These are phyloP conservation scores for Arothron firmamentum DNA, from an alignment of 2,113 vertebrate species.

Conservation along the genomic window DNA sequence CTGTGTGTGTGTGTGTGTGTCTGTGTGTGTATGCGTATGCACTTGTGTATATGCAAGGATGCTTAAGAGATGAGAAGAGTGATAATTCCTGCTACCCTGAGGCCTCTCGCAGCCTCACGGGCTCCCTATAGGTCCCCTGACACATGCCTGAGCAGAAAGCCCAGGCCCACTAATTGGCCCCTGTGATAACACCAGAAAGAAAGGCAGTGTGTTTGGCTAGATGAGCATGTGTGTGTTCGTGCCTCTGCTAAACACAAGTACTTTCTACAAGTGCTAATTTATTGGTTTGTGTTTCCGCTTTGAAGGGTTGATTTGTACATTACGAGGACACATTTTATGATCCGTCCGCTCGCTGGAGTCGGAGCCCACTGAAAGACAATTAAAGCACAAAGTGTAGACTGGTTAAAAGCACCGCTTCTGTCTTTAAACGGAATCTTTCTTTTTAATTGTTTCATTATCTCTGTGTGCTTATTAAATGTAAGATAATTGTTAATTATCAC, in stretches of 20 bases:
- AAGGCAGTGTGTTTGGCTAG: slow-evolving; percentile 8
- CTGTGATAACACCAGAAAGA: slow-evolving; percentile 64
- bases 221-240: slow-evolving; percentile 1
- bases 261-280: slow-evolving; percentile 54
- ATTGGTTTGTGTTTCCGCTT: slow-evolving; percentile 60
- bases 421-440: slow-evolving; percentile 68
- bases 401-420: slow-evolving; percentile 64
- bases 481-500: slow-evolving; percentile 73
- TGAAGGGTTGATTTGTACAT: slow-evolving; percentile 61
- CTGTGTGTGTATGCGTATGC: background rate
- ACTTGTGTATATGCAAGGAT: slow-evolving; percentile 53
- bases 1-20: too few relatives aligned
- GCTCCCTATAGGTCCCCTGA: slow-evolving; percentile 65
- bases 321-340: slow-evolving; percentile 54
- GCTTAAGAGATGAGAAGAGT: slow-evolving; percentile 67
- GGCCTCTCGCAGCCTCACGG: slow-evolving; percentile 60
- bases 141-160: slow-evolving; percentile 60
- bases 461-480: slow-evolving; percentile 73
- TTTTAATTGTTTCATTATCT: slow-evolving; percentile 76
- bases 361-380: slow-evolving; percentile 56
- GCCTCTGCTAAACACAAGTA: slow-evolving; percentile 33
- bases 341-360: slow-evolving; percentile 50
- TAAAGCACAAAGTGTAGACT: slow-evolving; percentile 38
- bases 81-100: slow-evolving; percentile 66
- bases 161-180: slow-evolving; percentile 69